A percentile compares a stretch with the other conserved stretches of the same genome.
Evolutionary conservation across 2,113 vertebrate genomes (phyloP).

Genomic region (Gracilinanus agilis): DNA sequence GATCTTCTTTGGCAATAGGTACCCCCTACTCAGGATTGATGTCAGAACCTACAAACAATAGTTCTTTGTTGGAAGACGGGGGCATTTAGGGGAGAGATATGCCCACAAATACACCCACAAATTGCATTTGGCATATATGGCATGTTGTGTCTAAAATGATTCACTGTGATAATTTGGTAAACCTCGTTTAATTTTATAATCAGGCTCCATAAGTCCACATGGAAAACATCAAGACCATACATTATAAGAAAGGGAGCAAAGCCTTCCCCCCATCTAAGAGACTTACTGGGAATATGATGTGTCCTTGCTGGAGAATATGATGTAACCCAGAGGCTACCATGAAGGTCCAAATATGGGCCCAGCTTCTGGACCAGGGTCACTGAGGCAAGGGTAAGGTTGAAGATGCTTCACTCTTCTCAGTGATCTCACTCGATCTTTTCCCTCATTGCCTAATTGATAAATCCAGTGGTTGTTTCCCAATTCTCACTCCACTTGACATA

Average conservation of each 20-base stretch:
- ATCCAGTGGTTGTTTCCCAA: neutral
- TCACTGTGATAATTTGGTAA: neutral
- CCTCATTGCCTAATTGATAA: neutral
- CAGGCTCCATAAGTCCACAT: neutral
- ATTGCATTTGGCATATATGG: neutral
- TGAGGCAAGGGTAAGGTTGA: neutral
- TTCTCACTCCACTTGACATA: neutral
- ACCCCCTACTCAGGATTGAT: neutral
- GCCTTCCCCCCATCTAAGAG: neutral
- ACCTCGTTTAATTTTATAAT: neutral
- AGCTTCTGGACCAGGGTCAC: neutral
- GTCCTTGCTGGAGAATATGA: neutral
- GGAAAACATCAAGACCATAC: neutral
- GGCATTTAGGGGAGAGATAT: neutral
- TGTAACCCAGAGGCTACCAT: neutral
- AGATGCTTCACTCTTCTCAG: neutral
- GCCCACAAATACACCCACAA: neutral
- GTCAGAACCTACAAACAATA: neutral
- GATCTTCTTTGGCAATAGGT: neutral
- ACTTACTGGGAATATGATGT: neutral
- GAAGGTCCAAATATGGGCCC: neutral
- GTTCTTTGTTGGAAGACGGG: neutral
- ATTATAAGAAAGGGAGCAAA: neutral
- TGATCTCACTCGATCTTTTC: neutral
- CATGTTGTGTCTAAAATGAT: neutral